These are phyloP conservation scores for Lochmaea crataegi DNA, from an alignment of 2,888 invertebrate species.

Conservation along the genomic window DNA sequence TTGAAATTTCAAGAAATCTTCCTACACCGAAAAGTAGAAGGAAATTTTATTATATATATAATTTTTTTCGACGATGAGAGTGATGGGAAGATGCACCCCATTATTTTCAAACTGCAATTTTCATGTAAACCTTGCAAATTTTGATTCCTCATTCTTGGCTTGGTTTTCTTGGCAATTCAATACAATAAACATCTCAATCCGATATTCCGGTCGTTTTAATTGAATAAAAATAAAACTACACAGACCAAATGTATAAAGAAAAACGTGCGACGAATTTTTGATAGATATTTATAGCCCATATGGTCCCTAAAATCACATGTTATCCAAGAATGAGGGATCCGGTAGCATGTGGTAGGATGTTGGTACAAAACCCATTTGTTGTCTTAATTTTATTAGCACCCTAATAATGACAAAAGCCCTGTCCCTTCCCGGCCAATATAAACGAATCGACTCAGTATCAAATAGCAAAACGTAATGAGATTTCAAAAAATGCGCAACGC, in stretches of 20 bases:
- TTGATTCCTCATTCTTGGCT: too few relatives aligned
- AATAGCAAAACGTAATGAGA: conserved; percentile 40
- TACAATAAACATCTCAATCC: too few relatives aligned
- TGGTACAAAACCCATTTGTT: conserved; percentile 58
- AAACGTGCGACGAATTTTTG: conserved; percentile 3
- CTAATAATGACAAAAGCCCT: conserved; percentile 44
- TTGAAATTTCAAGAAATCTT: too few relatives aligned
- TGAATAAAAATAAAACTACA: neutral
- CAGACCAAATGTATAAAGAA: neutral
- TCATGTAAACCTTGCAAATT: too few relatives aligned
- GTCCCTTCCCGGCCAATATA: conserved; percentile 35
- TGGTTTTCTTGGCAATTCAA: too few relatives aligned
- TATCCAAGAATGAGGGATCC: conserved; percentile 29
- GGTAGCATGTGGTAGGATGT: conserved; percentile 60
- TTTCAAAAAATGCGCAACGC: conserved; percentile 27
- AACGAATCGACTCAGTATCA: conserved; percentile 41
- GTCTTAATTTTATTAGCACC: conserved; percentile 64
- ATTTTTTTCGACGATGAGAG: too few relatives aligned
- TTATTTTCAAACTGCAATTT: too few relatives aligned
- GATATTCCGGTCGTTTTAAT: neutral
- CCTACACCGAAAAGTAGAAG: too few relatives aligned
- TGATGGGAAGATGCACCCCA: too few relatives aligned
- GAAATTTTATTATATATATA: too few relatives aligned
- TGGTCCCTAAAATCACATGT: conserved; percentile 26
- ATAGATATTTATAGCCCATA: conserved; percentile 13